Evolutionary conservation across 2,113 vertebrate species (phyloP).

Genomic region (Sander lucioperca): DNA sequence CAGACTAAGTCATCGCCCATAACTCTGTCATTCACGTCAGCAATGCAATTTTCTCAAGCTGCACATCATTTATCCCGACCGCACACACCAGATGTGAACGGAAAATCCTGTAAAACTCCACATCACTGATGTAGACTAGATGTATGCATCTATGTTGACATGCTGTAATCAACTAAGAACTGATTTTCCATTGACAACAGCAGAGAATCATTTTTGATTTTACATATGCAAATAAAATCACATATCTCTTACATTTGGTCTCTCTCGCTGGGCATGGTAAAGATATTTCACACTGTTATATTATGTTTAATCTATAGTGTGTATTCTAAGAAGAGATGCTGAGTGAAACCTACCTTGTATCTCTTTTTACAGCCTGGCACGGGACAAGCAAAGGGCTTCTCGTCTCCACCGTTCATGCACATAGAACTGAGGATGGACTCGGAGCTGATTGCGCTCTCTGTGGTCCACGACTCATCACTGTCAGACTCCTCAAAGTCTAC

Average conservation of each 20-base stretch:
- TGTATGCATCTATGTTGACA: slow-evolving; percentile 71
- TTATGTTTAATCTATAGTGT: background rate
- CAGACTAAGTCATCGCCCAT: slow-evolving; percentile 70
- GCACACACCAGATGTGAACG: slow-evolving; percentile 81
- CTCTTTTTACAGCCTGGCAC: slow-evolving; percentile 99
- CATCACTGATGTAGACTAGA: slow-evolving; percentile 72
- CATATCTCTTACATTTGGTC: background rate
- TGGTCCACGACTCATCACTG: slow-evolving; percentile 99
- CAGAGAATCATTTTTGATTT: slow-evolving; percentile 18
- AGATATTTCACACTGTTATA: background rate
- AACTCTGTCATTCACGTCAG: slow-evolving; percentile 78
- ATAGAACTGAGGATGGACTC: slow-evolving; percentile 98
- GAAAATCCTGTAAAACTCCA: slow-evolving; percentile 81
- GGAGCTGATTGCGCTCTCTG: slow-evolving; percentile 98
- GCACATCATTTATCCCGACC: slow-evolving; percentile 81
- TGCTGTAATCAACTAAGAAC: slow-evolving; percentile 43
- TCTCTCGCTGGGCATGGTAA: background rate
- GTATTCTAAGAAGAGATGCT: background rate
- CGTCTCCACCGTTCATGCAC: slow-evolving; percentile 98
- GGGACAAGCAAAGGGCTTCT: slow-evolving; percentile 98
- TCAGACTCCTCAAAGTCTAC: slow-evolving; percentile 98
- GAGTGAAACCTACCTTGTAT: slow-evolving; percentile 90
- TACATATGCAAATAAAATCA: background rate
- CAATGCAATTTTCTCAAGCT: slow-evolving; percentile 81
- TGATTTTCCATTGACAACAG: slow-evolving; percentile 48